Base-by-base conservation (phyloP, 30 jellyfish, hydroid and myxozoan species). In the Rhopilema esculentum region DNA sequence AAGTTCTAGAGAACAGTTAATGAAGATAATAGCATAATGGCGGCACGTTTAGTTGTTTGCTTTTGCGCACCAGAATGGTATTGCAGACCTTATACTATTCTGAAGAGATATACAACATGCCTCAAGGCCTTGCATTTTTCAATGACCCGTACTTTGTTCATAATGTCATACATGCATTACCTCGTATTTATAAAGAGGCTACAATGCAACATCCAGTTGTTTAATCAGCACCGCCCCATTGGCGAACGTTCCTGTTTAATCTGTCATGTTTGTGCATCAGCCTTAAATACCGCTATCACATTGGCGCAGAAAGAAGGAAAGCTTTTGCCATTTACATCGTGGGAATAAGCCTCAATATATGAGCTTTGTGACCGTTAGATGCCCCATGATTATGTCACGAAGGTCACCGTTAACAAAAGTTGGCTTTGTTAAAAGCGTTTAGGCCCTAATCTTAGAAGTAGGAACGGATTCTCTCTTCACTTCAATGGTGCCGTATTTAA, bases 311-410 rank as follows among this genome's bases (percentile, higher is more conserved):
- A 76, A 75, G 75, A 76, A 76, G 88, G 88, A 61, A 27, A 66
- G 79, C 71, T 67, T 78, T 8, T 22, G 62, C 78, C 23, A 26
- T 53, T 78, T 78, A 16, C 30, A 16, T 29, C 88, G 78, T 78
- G 88, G 88, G 88, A 78, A 78, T 78, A 23, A 48, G 57, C 84
- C 4, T 73, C 20, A 20, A 16, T 30, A 7, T 40, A 1, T 73
- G 49, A 53, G 88, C 71, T 57, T 74, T 53, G 31, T 32, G 88
- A 78, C 79, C 88, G 88, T 78, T 78, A 78, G 53, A 9, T 61
- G 88, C 68, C 79, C 87, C 32, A 1, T 8, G 68, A 78, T 57
- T 62, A 31, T 78, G 88, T 78, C 88, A 78, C 88, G 88, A 78
- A 78, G 88, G 88, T 78, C 88, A 78, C 0, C 31, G 20, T 27